phyloP scores from a whole-genome alignment of 2,113 vertebrate species.

The Coptodon bakossiorum region DNA sequence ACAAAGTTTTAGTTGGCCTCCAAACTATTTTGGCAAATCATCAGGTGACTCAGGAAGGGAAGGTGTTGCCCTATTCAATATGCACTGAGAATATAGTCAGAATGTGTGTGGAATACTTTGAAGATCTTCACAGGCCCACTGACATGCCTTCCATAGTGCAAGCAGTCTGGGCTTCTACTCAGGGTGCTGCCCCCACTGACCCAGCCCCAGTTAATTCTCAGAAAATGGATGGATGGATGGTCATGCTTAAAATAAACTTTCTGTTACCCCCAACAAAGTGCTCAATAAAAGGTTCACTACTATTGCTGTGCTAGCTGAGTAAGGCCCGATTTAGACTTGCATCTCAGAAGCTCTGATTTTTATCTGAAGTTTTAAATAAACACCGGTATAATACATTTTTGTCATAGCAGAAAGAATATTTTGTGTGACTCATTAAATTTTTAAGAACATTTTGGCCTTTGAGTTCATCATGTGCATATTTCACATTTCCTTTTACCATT shows the following conservation, averaged over 20 bases:
- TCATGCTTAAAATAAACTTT: background rate
- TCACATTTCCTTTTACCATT: conserved; percentile 13
- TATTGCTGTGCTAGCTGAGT: background rate
- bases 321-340: background rate
- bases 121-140: background rate
- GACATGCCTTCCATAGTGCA: background rate
- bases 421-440: background rate
- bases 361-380: background rate
- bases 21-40: background rate
- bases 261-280: background rate
- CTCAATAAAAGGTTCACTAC: background rate
- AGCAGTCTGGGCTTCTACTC: background rate
- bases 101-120: background rate
- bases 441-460: background rate
- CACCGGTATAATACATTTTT: background rate
- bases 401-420: background rate
- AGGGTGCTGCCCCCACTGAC: background rate
- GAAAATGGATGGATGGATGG: background rate
- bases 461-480: background rate
- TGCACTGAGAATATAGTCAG: background rate
- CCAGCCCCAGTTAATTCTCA: background rate
- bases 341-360: background rate
- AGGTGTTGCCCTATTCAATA: background rate
- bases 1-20: background rate
- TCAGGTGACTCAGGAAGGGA: background rate